These are phyloP conservation scores for Sinocyclocheilus rhinocerous DNA, from an alignment of 2,113 vertebrate genomes.

Conservation along the genomic window DNA sequence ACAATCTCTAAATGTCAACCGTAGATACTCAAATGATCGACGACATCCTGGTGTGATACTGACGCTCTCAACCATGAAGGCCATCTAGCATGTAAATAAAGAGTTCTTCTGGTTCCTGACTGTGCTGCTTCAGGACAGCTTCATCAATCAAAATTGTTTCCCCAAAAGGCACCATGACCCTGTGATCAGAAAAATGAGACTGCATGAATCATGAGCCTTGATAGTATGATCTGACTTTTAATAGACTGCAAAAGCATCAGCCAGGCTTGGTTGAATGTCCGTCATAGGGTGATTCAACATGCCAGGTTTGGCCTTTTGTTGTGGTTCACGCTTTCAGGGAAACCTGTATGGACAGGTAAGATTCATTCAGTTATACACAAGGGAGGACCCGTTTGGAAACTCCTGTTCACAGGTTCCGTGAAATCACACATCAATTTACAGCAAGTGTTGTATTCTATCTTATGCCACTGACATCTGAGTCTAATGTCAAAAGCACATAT, in stretches of 20 bases:
- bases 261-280: not conserved
- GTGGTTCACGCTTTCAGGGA: not conserved
- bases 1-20: not conserved
- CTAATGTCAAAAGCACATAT: not conserved
- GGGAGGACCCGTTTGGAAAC: not conserved
- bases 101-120: not conserved
- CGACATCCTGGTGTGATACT: conserved; percentile 22
- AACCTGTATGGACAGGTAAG: conserved; percentile 36
- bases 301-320: not conserved
- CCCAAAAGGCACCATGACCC: not conserved
- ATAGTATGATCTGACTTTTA: not conserved
- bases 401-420: not conserved
- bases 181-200: not conserved
- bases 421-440: conserved; percentile 1
- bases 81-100: not conserved
- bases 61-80: not conserved
- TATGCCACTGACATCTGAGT: not conserved
- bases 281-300: conserved; percentile 13
- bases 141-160: not conserved
- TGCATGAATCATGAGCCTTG: not conserved
- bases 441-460: not conserved
- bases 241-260: not conserved
- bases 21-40: not conserved
- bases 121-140: not conserved
- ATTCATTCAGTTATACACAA: not conserved